phyloP scores from a whole-genome alignment of 2,797 vertebrate genomes.

The Melanotaenia parkinsoni region DNA sequence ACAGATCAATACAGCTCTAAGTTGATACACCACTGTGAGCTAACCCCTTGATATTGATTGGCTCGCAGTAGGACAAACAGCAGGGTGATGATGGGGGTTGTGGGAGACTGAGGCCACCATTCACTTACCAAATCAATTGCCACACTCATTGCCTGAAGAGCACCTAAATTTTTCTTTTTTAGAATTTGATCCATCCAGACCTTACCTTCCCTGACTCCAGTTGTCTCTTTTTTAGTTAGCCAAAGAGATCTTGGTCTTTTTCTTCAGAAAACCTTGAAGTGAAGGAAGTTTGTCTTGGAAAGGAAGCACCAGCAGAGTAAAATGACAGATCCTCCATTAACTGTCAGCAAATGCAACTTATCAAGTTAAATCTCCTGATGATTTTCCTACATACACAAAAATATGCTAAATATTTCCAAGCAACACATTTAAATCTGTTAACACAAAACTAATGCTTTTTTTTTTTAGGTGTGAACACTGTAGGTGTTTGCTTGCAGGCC shows the following conservation, averaged over 20 bases:
- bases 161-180: conserved; percentile 53
- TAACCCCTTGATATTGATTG: conserved; percentile 55
- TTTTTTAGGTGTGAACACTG: conserved; percentile 11
- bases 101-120: conserved; percentile 27
- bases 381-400: conserved; percentile 19
- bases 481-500: conserved; percentile 28
- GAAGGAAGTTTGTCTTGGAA: conserved; percentile 46
- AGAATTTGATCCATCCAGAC: conserved; percentile 44
- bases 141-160: conserved; percentile 52
- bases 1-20: conserved; percentile 54
- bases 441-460: neutral
- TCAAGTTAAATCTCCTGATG: conserved; percentile 34
- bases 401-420: conserved; percentile 21
- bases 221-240: conserved; percentile 31
- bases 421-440: conserved; percentile 38
- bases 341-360: conserved; percentile 51
- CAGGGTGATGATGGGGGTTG: conserved; percentile 28
- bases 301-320: conserved; percentile 42
- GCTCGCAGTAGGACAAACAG: conserved; percentile 49
- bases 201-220: conserved; percentile 13
- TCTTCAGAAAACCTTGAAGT: conserved; percentile 34
- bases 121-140: conserved; percentile 72
- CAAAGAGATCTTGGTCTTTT: conserved; percentile 45
- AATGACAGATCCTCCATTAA: conserved; percentile 38
- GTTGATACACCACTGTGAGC: conserved; percentile 41